phyloP scores from a whole-genome alignment of 2,797 vertebrate genomes.

The Neostethus bicornis region DNA sequence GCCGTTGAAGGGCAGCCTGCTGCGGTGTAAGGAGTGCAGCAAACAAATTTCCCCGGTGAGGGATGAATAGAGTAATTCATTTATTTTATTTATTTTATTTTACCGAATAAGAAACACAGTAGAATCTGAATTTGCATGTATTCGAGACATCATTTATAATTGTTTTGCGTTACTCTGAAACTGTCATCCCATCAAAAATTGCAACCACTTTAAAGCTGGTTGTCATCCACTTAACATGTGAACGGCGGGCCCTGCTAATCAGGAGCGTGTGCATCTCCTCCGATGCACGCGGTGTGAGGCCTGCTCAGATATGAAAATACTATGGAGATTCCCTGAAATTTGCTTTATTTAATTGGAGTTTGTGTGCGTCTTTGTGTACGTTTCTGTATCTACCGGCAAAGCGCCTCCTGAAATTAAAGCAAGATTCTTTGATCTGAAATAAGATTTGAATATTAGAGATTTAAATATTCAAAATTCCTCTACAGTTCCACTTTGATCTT shows the following conservation, averaged over 20 bases:
- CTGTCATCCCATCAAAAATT: constrained; percentile 57
- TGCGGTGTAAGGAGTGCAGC: too few relatives aligned
- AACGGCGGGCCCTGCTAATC: constrained; percentile 70
- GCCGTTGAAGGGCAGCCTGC: too few relatives aligned
- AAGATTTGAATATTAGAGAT: constrained; percentile 81
- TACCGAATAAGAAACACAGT: background rate
- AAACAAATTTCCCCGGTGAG: too few relatives aligned
- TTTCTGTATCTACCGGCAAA: constrained; percentile 73
- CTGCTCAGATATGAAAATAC: constrained; percentile 74
- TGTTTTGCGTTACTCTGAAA: constrained; percentile 27
- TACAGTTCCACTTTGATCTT: constrained; percentile 82
- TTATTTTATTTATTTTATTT: too few relatives aligned
- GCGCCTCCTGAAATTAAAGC: constrained; percentile 79
- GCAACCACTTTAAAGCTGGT: constrained; percentile 71
- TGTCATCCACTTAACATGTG: constrained; percentile 72
- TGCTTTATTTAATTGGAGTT: constrained; percentile 81
- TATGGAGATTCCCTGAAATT: constrained; percentile 76
- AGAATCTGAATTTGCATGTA: background rate
- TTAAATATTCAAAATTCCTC: constrained; percentile 86
- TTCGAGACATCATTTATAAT: background rate
- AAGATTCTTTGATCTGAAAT: constrained; percentile 83
- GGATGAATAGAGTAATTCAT: too few relatives aligned
- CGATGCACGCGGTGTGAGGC: constrained; percentile 64
- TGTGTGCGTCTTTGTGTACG: constrained; percentile 76
- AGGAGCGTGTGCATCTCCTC: constrained; percentile 43